Percentiles rank a stretch among this genome's conserved stretches.
Conservation (phyloP, 2,797 vertebrate species). For the Chelon auratus region DNA sequence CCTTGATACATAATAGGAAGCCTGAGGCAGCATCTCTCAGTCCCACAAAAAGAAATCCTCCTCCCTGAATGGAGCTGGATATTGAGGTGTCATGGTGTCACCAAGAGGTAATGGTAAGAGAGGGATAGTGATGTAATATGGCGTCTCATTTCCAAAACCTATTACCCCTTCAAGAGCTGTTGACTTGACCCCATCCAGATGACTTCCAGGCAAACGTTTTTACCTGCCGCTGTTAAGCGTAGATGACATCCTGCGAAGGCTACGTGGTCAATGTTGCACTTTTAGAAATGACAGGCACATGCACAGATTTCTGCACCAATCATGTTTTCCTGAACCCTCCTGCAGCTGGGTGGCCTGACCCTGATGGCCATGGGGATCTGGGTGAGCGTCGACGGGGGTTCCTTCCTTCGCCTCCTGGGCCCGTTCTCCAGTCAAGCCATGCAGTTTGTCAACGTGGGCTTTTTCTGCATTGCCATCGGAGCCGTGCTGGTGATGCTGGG, state of each 20-base stretch:
- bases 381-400: slow-evolving; percentile 83
- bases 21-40: slow-evolving; percentile 25
- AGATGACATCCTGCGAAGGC: not conserved
- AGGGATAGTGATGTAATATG: slow-evolving; percentile 33
- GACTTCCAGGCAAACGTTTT: slow-evolving; percentile 2
- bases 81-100: slow-evolving; percentile 40
- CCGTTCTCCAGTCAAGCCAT: slow-evolving; percentile 71
- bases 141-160: slow-evolving; percentile 38
- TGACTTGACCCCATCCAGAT: slow-evolving; percentile 16
- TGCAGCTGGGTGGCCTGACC: slow-evolving; percentile 83
- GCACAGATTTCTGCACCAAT: not conserved
- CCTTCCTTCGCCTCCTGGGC: slow-evolving; percentile 85
- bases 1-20: slow-evolving; percentile 26
- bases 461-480: slow-evolving; percentile 89
- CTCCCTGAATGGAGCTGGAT: slow-evolving; percentile 3
- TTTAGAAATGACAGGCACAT: not conserved
- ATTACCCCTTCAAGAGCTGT: slow-evolving; percentile 24
- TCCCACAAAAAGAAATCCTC: slow-evolving; percentile 15
- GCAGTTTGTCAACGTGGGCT: slow-evolving; percentile 87
- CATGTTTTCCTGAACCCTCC: not conserved
- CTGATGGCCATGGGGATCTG: slow-evolving; percentile 90
- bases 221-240: not conserved
- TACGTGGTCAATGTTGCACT: not conserved
- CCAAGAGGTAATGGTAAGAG: slow-evolving; percentile 10
- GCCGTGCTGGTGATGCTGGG: slow-evolving; percentile 85